phyloP scores from a whole-genome alignment of 2,888 invertebrate species.

The Nemotelus pantherinus region DNA sequence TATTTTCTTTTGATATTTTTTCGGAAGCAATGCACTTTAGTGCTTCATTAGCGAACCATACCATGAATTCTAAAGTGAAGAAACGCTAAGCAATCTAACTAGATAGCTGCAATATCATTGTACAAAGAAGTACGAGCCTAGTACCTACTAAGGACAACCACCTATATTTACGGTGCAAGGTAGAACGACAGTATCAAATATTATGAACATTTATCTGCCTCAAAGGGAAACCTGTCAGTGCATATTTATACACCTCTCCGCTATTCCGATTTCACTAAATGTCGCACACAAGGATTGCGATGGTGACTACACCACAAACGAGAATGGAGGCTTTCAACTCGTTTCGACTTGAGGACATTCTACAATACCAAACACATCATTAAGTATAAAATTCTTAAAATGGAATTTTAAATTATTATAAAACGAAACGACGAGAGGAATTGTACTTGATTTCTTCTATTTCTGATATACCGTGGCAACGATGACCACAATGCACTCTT shows the following conservation, averaged over 20 bases:
- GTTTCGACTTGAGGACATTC: slow-evolving; percentile 15
- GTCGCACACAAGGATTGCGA: slow-evolving; percentile 4
- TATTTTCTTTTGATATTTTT: no score
- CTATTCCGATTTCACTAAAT: slow-evolving; percentile 32
- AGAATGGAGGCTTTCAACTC: no score
- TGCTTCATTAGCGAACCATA: no score
- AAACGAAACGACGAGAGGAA: slow-evolving; percentile 47
- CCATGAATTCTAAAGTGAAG: no score
- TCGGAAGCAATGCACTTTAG: no score
- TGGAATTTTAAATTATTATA: slow-evolving; percentile 65
- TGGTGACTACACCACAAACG: no score
- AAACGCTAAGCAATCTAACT: no score
- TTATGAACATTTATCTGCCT: slow-evolving; percentile 53
- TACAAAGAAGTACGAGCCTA: no score
- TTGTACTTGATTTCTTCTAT: slow-evolving; percentile 29
- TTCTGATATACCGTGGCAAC: slow-evolving; percentile 4
- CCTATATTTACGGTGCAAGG: no score
- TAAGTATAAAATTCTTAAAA: slow-evolving; percentile 67
- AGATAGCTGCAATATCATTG: no score
- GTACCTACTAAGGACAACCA: no score
- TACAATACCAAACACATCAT: slow-evolving; percentile 64
- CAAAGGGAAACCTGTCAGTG: slow-evolving; percentile 53
- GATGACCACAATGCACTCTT: background rate
- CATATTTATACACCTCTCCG: slow-evolving; percentile 47
- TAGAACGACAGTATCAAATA: background rate